Evolutionary conservation across 2,888 invertebrate genomes (phyloP), one percentile per base, ranked within the genome.

Genomic region (Tridacna gigas): DNA sequence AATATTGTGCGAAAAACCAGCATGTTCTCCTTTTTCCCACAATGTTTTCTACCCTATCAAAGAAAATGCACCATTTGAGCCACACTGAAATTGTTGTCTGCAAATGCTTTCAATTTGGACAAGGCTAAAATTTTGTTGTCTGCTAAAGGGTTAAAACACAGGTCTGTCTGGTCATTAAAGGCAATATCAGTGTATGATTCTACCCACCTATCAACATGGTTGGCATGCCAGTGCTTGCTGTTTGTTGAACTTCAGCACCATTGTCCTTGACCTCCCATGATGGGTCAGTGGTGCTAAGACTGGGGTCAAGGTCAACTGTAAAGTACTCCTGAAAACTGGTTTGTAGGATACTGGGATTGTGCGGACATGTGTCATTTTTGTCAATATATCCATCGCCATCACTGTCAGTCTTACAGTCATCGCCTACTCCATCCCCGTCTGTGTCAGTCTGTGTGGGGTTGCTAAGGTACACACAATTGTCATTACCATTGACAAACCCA

Each of bases 321-420:
- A 87, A 87, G 74, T 88, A 87, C 13, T 84, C 69, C 2, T 66
- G 69, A 74, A 91, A 91, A 11, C 85, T 83, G 0, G 90, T 89
- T 47, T 61, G 48, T 13, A 69, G 84, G 28, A 91, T 89, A 47
- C 82, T 80, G 45, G 89, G 89, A 78, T 91, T 91, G 45, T 88
- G 98, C 0, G 98, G 98, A 92, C 98, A 99, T 92, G 98, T 98
- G 93, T 99, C 99, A 4, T 97, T 94, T 47, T 96, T 96, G 93
- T 99, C 97, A 0, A 96, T 96, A 0, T 97, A 96, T 45, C 96
- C 96, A 94, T 99, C 99, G 2, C 96, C 96, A 91, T 99, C 98
- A 89, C 96, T 96, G 94, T 99, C 98, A 69, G 97, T 96, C 91
- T 97, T 96, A 91, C 99, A 99, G 2, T 96, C 96, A 91, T 99